Base-by-base conservation (phyloP, 1,140 invertebrate genomes). In the Calephelis nemesis region DNA sequence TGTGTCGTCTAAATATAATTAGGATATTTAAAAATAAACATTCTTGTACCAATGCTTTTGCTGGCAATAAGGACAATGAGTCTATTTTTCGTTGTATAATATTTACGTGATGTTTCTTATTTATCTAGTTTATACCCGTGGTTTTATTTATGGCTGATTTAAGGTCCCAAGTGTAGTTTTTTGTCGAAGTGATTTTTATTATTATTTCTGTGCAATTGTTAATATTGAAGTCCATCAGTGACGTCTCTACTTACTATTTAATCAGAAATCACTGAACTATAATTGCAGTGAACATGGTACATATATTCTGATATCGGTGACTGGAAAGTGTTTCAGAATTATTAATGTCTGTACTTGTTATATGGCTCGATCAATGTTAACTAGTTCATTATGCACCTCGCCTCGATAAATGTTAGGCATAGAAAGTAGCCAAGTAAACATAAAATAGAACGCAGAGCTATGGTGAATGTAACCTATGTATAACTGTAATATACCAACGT, bases 391-490 rank as follows among this genome's bases (percentile, higher is more conserved):
- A 67, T 67, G 52, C 50, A 67, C 65, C 65, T 67, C 52, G 65
- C 65, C 65, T 67, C 65, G 42, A 67, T 60, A 67, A 47, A 67
- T 45, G 65, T 54, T 67, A 67, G 65, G 47, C 42, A 60, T 67
- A 67, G 65, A 67, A 67, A 67, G 65, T 67, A 47, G 65, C 47
- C 65, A 66, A 52, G 49, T n/a, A 67, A 50, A 67, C 45, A 67
- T 54, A 60, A 67, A 67, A 58, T 54, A 54, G 52, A 54, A 54
- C 50, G 52, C 50, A 47, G 30, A 30, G 65, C 52, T 67, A 67
- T 67, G 65, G 65, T 67, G 65, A 67, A 67, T 67, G 65, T 54
- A 60, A 60, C 65, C 65, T 52, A 67, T n/a, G 65, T 67, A 40
- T 42, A 58, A 67, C 65, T 47, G 65, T 67, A 47, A 67, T 60